Evolutionary conservation across 2,888 invertebrate genomes (phyloP).

Genomic region (Melanophora roralis): DNA sequence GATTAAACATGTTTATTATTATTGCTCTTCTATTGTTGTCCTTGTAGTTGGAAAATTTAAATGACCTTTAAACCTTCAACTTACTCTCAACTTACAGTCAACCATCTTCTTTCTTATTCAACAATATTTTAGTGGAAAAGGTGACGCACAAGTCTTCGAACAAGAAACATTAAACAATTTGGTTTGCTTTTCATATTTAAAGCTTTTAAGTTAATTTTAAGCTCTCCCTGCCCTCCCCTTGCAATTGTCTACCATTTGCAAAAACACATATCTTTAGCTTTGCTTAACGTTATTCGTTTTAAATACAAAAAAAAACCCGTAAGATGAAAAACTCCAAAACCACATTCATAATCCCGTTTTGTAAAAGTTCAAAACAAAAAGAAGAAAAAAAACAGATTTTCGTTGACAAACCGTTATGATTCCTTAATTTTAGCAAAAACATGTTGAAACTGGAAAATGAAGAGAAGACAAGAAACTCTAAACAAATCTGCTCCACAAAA

Average conservation of each 20-base stretch:
- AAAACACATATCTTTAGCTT: conserved; percentile 21
- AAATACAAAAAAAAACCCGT: neutral
- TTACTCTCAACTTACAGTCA: neutral
- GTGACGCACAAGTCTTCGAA: neutral
- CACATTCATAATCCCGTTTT: conserved; percentile 55
- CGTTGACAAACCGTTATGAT: conserved; percentile 61
- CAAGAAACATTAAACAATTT: conserved; percentile 33
- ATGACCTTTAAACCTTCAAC: conserved; percentile 23
- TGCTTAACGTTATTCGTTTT: no score
- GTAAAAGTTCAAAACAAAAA: conserved; percentile 17
- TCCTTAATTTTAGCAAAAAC: conserved; percentile 37
- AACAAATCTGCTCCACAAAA: conserved; percentile 48
- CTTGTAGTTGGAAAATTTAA: neutral
- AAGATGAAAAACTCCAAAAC: conserved; percentile 14
- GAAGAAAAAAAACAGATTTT: conserved; percentile 10
- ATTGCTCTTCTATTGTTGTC: neutral
- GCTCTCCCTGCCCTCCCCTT: neutral
- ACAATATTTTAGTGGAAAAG: neutral
- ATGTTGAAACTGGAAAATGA: neutral
- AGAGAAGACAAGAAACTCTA: neutral
- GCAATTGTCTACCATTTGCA: neutral
- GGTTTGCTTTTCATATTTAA: neutral
- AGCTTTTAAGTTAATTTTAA: no score
- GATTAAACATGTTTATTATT: conserved; percentile 6
- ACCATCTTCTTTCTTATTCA: neutral